phyloP scores from a whole-genome alignment of 2,113 vertebrate species.

The Spizaetus ornatus region DNA sequence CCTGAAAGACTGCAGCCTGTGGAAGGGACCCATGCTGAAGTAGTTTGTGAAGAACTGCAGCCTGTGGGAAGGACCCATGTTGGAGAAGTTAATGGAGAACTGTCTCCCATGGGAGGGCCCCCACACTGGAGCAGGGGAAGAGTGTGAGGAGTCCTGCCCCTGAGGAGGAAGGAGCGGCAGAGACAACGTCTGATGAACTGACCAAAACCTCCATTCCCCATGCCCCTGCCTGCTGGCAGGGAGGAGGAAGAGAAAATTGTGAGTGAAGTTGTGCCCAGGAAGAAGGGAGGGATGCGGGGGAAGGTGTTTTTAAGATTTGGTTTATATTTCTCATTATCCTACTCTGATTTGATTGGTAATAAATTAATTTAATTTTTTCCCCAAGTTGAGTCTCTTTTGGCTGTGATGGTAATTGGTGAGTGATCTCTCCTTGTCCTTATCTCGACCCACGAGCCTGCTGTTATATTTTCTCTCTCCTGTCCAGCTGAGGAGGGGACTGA shows the following conservation, averaged over 20 bases:
- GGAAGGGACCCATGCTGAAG: neutral
- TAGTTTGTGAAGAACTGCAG: neutral
- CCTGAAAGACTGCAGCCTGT: neutral
- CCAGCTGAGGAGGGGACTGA: neutral
- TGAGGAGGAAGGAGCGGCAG: neutral
- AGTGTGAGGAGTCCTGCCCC: neutral
- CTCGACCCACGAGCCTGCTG: rapidly evolving
- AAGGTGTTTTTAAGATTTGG: neutral
- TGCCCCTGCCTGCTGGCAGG: neutral
- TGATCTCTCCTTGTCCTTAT: neutral
- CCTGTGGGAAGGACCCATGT: too few species aligned
- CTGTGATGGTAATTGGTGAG: neutral
- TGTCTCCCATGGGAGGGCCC: neutral
- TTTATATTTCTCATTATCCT: neutral
- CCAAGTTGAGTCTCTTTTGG: neutral
- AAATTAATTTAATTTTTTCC: neutral
- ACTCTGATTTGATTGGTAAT: neutral
- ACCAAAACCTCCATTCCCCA: rapidly evolving
- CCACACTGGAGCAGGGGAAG: neutral
- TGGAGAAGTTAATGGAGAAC: neutral
- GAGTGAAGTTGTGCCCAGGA: neutral
- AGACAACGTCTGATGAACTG: neutral
- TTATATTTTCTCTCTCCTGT: neutral
- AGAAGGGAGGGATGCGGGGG: neutral
- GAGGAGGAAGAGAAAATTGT: neutral